Base-by-base conservation (phyloP, 2,888 invertebrate genomes). In the Eupithecia vulgata region DNA sequence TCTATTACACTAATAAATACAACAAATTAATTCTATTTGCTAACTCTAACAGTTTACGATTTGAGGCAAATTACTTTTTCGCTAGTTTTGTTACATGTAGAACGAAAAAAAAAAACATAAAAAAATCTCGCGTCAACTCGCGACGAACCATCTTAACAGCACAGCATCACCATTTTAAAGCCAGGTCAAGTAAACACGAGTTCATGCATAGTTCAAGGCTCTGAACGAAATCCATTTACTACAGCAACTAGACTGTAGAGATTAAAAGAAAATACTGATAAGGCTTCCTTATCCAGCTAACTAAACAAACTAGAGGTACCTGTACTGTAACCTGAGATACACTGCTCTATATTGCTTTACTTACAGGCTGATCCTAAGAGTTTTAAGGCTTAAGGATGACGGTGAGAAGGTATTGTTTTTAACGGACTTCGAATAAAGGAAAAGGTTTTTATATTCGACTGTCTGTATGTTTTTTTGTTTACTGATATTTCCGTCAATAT, bases 201-300 rank as follows among this genome's bases (percentile, higher is more conserved):
- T 75, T 70, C 70, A 72, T 10, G 30, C 35, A 59, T 59, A 64
- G 75, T 75, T 75, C 75, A 75, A 75, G 72, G 75, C 57, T 52
- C 25, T 65, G n/a, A 73, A 59, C 52, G 73, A 64, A 77, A 79
- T 77, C 76, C 73, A 37, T 72, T 76, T 72, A 77, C 21, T 59
- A 48, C 64, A 70, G 69, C 59, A 67, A 77, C 74, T 73, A 74
- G 73, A 76, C 78, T 76, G 48, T 52, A 52, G 72, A 83, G 84
- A 84, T 83, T 85, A 84, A 68, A n/a, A 79, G 73, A 52, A 70
- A 74, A 70, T 74, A 80, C 76, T 77, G 84, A 82, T 88, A 88
- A 83, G 86, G 86, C 72, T 87, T 85, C 85, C 75, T 84, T 83
- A 84, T 83, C 80, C 81, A 73, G 71, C 73, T 78, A 68, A 68